phyloP scores from a whole-genome alignment of 2,797 vertebrate species.

The Thunnus albacares region DNA sequence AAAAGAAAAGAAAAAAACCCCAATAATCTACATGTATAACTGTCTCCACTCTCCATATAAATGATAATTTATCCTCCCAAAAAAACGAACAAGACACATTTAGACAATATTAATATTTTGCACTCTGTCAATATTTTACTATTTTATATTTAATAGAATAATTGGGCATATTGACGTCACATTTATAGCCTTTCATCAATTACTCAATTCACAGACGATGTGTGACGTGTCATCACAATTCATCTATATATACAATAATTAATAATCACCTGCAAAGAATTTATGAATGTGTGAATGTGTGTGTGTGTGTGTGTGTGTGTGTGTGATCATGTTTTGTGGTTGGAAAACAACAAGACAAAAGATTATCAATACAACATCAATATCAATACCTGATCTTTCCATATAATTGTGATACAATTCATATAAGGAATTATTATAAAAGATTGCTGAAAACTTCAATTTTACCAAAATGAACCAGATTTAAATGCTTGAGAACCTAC shows the following conservation, averaged over 20 bases:
- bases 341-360: too few relatives aligned
- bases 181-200: not conserved
- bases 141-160: not conserved
- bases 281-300: not conserved
- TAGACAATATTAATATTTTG: not conserved
- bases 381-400: not conserved
- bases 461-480: too few relatives aligned
- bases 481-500: not conserved
- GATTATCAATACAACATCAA: not conserved
- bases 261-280: not conserved
- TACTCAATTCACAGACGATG: not conserved
- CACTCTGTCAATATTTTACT: too few relatives aligned
- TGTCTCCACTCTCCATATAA: not conserved
- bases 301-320: not conserved
- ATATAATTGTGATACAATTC: not conserved
- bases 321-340: too few relatives aligned
- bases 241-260: not conserved
- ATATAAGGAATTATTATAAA: not conserved
- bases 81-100: not conserved
- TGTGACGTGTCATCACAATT: too few relatives aligned
- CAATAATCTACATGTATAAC: not conserved
- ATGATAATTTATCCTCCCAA: not conserved
- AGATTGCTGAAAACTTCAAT: not conserved
- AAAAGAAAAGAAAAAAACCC: not conserved
- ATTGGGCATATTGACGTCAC: not conserved